A percentile compares a stretch with the other conserved stretches of the same genome.
phyloP scores from a whole-genome alignment of 1,140 invertebrate species.

The Sitodiplosis mosellana region DNA sequence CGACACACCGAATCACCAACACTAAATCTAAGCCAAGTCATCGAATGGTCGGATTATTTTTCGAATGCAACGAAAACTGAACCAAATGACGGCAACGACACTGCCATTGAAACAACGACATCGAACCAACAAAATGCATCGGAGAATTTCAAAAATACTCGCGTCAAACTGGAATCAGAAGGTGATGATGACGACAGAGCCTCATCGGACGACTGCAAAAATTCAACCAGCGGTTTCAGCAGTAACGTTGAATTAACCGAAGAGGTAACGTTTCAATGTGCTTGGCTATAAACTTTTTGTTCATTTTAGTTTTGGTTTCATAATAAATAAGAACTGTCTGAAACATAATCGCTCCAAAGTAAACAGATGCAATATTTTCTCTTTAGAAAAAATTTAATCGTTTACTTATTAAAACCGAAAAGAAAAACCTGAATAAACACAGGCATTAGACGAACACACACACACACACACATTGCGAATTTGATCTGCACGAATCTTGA shows the following conservation, averaged over 20 bases:
- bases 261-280: too few relatives aligned
- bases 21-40: neutral
- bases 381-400: too few relatives aligned
- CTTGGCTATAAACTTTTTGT: too few relatives aligned
- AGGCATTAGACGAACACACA: too few relatives aligned
- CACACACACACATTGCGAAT: too few relatives aligned
- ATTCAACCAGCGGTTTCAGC: constrained; percentile 1
- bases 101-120: neutral
- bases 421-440: too few relatives aligned
- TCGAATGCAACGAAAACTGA: neutral
- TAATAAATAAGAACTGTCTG: too few relatives aligned
- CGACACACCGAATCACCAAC: neutral
- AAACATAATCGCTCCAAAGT: too few relatives aligned
- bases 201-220: neutral
- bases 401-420: too few relatives aligned
- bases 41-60: constrained; percentile 1
- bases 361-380: too few relatives aligned
- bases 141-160: neutral
- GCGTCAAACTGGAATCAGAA: neutral
- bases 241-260: constrained; percentile 3
- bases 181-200: neutral
- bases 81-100: neutral
- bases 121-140: neutral
- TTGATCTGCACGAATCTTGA: too few relatives aligned
- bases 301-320: too few relatives aligned